Evolutionary conservation across 2,113 vertebrate genomes (phyloP).

Genomic region (Pomatostomus ruficeps): DNA sequence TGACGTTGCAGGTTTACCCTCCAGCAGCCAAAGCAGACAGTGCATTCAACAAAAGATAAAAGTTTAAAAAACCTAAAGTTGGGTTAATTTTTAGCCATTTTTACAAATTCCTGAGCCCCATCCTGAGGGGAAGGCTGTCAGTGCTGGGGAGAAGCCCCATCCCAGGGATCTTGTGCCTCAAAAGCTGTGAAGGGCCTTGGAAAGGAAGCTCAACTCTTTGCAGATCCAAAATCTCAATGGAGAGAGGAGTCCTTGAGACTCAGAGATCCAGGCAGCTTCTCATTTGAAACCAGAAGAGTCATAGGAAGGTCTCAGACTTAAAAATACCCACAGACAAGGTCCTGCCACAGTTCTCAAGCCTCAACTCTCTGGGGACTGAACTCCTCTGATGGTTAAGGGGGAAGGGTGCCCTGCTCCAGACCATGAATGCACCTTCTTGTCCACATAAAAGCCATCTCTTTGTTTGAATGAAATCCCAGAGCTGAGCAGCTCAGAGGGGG

Average conservation of each 20-base stretch:
- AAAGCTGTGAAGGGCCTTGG: not conserved
- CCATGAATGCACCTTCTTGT: conserved; percentile 49
- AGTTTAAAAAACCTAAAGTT: not conserved
- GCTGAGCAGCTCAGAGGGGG: not conserved
- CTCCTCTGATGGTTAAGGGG: not conserved
- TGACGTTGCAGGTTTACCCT: not conserved
- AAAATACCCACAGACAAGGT: not conserved
- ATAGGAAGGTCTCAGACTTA: not conserved
- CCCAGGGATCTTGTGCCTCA: not conserved
- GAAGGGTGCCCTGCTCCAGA: not conserved
- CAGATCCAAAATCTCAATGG: not conserved
- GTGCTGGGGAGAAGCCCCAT: not conserved
- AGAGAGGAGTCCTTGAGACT: not conserved
- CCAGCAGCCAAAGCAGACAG: not conserved
- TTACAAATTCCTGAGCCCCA: not conserved
- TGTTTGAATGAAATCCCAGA: not conserved
- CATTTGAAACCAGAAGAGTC: not conserved
- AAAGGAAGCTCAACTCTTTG: not conserved
- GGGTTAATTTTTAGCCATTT: not conserved
- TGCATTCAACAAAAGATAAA: not conserved
- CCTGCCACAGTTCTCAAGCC: not conserved
- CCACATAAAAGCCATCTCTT: not conserved
- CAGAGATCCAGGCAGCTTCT: not conserved
- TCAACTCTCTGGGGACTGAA: not conserved
- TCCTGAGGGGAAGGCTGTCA: accelerated